phyloP scores from a whole-genome alignment of 2,797 vertebrate species.

The Tadarida brasiliensis region DNA sequence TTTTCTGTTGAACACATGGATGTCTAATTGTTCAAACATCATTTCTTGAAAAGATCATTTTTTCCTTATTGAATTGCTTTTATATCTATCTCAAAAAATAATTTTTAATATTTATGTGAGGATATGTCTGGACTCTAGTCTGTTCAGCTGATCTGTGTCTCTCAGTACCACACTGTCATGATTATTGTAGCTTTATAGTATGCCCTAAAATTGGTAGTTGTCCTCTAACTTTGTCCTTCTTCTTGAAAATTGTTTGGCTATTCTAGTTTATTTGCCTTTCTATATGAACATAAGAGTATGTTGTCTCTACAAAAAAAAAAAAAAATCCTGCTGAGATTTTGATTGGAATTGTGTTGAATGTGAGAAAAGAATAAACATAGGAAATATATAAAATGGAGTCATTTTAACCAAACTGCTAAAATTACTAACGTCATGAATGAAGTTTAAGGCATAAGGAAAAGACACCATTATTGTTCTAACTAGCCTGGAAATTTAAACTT shows the following conservation, averaged over 20 bases:
- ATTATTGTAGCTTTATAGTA: neutral
- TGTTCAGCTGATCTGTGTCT: neutral
- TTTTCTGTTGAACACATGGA: neutral
- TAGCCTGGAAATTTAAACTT: neutral
- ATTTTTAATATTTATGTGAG: neutral
- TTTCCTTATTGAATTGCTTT: neutral
- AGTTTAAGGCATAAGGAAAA: neutral
- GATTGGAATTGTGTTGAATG: slow-evolving; percentile 25
- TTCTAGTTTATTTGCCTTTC: slow-evolving; percentile 19
- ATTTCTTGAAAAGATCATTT: neutral
- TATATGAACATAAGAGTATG: neutral
- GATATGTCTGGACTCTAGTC: neutral
- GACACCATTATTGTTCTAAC: neutral
- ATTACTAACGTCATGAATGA: neutral
- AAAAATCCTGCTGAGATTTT: slow-evolving; percentile 4
- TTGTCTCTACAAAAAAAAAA: slow-evolving; percentile 20
- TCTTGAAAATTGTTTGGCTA: neutral
- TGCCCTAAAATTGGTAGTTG: neutral
- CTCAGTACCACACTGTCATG: neutral
- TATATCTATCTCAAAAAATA: neutral
- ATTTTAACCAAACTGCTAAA: neutral
- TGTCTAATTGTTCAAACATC: neutral
- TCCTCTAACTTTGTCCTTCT: neutral
- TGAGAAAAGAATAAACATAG: neutral
- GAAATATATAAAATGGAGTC: neutral